Conservation (phyloP, 2,113 vertebrate genomes). For the Notiomystis cincta region DNA sequence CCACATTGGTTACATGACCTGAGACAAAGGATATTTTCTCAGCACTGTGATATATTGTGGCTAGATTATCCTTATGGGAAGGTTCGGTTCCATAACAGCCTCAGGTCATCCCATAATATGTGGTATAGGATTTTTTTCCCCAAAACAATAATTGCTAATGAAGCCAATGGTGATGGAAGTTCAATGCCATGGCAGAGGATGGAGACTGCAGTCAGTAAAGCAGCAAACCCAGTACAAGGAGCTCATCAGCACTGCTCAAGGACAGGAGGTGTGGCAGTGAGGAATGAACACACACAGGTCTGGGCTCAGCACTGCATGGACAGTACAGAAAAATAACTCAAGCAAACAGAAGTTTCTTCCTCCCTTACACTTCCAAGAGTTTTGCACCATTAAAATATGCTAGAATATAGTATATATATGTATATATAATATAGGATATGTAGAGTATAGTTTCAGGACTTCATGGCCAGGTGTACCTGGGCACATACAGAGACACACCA, state of each 20-base stretch:
- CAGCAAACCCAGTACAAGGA: background rate
- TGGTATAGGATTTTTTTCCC: constrained; percentile 13
- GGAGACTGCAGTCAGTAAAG: constrained; percentile 23
- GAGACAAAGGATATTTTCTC: constrained; percentile 68
- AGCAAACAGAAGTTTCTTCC: background rate
- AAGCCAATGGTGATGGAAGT: constrained; percentile 48
- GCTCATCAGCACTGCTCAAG: background rate
- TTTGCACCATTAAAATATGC: background rate
- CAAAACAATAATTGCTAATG: constrained; percentile 62
- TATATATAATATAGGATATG: background rate
- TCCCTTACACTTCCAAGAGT: background rate
- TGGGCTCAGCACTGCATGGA: background rate
- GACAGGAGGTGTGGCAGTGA: background rate
- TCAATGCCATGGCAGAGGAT: constrained; percentile 49
- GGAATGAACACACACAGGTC: background rate
- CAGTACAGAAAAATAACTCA: background rate
- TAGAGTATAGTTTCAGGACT: background rate
- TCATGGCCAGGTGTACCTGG: background rate
- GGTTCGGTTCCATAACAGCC: constrained; percentile 12
- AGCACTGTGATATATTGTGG: constrained; percentile 52
- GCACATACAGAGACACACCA: background rate
- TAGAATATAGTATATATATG: background rate
- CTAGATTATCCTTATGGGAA: constrained; percentile 61
- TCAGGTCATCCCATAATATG: constrained; percentile 40
- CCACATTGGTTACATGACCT: constrained; percentile 55